Conservation (phyloP, 2,888 invertebrate genomes). For the Cyrtodaria siliqua region DNA sequence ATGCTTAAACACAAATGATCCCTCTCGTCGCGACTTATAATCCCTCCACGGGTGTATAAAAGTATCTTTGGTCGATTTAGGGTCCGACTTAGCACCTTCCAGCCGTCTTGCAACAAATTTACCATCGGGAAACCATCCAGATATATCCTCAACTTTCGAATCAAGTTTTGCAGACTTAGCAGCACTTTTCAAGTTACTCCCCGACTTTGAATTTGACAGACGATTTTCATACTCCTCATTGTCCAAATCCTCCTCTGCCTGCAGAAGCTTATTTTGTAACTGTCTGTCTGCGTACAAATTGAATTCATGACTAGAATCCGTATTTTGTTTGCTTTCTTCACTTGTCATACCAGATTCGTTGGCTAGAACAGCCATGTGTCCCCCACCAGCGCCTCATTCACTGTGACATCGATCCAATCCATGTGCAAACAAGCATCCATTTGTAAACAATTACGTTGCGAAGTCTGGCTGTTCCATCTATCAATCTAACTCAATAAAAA, state of each 20-base stretch:
- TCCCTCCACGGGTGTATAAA: conserved; percentile 68
- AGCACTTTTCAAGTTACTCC: conserved; percentile 51
- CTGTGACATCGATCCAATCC: conserved; percentile 17
- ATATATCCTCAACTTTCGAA: conserved; percentile 56
- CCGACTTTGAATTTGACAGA: conserved; percentile 4
- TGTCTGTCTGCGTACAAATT: conserved; percentile 70
- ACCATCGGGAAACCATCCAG: conserved; percentile 73
- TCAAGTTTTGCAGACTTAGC: conserved; percentile 34
- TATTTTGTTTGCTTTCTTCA: conserved; percentile 37
- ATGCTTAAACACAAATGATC: conserved; percentile 71
- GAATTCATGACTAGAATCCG: conserved; percentile 62
- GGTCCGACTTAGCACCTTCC: conserved; percentile 51
- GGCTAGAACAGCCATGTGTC: conserved; percentile 46
- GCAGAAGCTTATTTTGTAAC: conserved; percentile 74
- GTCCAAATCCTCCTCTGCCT: conserved; percentile 71
- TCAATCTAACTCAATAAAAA: neutral
- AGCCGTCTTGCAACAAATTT: conserved; percentile 70
- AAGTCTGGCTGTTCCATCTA: conserved; percentile 59
- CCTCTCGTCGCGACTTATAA: conserved; percentile 58
- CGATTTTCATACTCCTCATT: conserved; percentile 48
- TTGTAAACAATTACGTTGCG: conserved; percentile 67
- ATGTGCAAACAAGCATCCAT: conserved; percentile 49
- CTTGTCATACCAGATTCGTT: conserved; percentile 50
- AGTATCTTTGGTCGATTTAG: conserved; percentile 35
- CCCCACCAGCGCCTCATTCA: conserved; percentile 8